Percentiles rank a stretch among this genome's conserved stretches.
Conservation (phyloP, 1,140 invertebrate genomes). For the Harpegnathos saltator region DNA sequence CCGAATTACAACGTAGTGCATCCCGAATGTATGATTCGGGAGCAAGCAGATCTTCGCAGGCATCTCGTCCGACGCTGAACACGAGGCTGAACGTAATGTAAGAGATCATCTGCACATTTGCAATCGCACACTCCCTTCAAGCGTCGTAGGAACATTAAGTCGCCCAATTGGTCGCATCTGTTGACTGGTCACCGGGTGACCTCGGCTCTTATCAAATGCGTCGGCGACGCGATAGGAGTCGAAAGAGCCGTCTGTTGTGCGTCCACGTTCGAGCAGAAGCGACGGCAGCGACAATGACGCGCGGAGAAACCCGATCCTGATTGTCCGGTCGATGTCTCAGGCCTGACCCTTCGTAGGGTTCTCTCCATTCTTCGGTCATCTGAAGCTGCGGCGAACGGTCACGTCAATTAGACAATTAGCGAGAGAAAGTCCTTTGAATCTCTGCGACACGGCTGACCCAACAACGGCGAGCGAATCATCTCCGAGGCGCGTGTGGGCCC, state of each 20-base stretch:
- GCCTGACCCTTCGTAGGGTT: slow-evolving; percentile 47
- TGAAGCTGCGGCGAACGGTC: background rate
- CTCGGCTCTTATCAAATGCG: slow-evolving; percentile 79
- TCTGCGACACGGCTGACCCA: slow-evolving; percentile 49
- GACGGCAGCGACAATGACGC: background rate
- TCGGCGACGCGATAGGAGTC: slow-evolving; percentile 79
- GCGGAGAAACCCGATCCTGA: slow-evolving; percentile 59
- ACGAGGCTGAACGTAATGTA: background rate
- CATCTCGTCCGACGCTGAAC: background rate
- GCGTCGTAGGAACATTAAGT: slow-evolving; percentile 61
- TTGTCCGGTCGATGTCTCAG: slow-evolving; percentile 62
- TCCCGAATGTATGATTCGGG: too few species aligned
- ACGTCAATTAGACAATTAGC: slow-evolving; percentile 67
- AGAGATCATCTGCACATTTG: slow-evolving; percentile 13
- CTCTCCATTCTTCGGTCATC: slow-evolving; percentile 46
- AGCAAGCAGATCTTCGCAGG: background rate
- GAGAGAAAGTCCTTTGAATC: slow-evolving; percentile 60
- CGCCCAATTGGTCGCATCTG: slow-evolving; percentile 76
- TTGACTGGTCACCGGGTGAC: slow-evolving; percentile 77
- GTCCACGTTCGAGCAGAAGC: slow-evolving; percentile 55
- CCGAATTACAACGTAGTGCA: too few species aligned
- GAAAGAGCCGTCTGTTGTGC: slow-evolving; percentile 75
- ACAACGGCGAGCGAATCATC: slow-evolving; percentile 25
- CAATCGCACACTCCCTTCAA: slow-evolving; percentile 6
- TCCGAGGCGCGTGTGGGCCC: slow-evolving; percentile 42